Evolutionary conservation across 2,888 invertebrate species (phyloP).

Genomic region (Ormyrus nitidulus): DNA sequence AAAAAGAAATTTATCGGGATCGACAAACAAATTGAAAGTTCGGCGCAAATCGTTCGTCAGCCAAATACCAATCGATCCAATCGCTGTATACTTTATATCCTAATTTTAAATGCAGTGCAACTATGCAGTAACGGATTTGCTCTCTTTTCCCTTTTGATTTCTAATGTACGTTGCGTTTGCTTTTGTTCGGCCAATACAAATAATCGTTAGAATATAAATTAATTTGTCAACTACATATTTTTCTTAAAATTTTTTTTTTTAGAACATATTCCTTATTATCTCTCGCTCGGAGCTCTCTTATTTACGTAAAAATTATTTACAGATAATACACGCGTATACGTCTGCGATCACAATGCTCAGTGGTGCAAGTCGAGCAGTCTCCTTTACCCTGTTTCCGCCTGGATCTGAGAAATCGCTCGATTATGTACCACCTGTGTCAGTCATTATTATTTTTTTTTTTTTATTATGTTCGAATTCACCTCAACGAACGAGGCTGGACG

Average conservation of each 20-base stretch:
- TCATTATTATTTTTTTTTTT: slow-evolving; percentile 48
- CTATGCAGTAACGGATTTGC: slow-evolving; percentile 32
- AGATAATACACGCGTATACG: slow-evolving; percentile 74
- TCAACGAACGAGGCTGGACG: slow-evolving; percentile 50
- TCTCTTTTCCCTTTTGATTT: slow-evolving; percentile 35
- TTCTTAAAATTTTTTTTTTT: slow-evolving; percentile 38
- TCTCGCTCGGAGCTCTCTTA: slow-evolving; percentile 52
- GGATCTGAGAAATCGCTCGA: slow-evolving; percentile 64
- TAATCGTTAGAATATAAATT: slow-evolving; percentile 57
- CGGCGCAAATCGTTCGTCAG: slow-evolving; percentile 32
- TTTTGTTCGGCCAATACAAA: slow-evolving; percentile 58
- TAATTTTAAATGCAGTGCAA: slow-evolving; percentile 45
- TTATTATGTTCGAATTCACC: slow-evolving; percentile 48
- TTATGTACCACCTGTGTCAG: slow-evolving; percentile 62
- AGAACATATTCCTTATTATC: slow-evolving; percentile 46
- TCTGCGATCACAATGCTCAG: slow-evolving; percentile 73
- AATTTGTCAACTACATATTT: slow-evolving; percentile 47
- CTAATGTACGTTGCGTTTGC: slow-evolving; percentile 5
- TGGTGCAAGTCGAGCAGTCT: slow-evolving; percentile 63
- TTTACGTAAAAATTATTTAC: slow-evolving; percentile 70
- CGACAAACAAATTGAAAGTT: slow-evolving; percentile 9
- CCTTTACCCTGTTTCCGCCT: slow-evolving; percentile 64
- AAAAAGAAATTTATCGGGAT: slow-evolving; percentile 15
- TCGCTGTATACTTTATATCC: slow-evolving; percentile 53
- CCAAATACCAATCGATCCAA: slow-evolving; percentile 40